A percentile compares a stretch with the other conserved stretches of the same genome.
Evolutionary conservation across 2,888 invertebrate species (phyloP).

Genomic region (Folsomia manolachei): DNA sequence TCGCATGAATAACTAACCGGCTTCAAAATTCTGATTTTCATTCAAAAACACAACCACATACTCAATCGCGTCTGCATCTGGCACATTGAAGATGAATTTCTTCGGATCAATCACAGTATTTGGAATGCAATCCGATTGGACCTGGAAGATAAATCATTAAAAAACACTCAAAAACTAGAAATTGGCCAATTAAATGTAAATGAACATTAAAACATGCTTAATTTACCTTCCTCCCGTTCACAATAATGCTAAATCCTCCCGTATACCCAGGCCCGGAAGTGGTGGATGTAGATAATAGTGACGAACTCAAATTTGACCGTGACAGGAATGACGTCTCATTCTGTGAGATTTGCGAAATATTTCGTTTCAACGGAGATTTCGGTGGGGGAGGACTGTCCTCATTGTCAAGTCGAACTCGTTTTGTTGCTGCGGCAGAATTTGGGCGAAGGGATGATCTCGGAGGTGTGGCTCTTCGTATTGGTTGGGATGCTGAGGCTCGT

Average conservation of each 20-base stretch:
- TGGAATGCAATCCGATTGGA: not conserved
- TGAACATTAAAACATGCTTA: not conserved
- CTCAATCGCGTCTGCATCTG: not conserved
- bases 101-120: not conserved
- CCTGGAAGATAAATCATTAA: too few relatives aligned
- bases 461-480: too few relatives aligned
- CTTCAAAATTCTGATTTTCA: not conserved
- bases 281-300: too few relatives aligned
- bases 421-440: not conserved
- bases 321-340: too few relatives aligned
- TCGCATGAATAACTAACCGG: not conserved
- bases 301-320: not conserved
- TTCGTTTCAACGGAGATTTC: too few relatives aligned
- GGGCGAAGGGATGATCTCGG: not conserved
- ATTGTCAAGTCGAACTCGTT: too few relatives aligned
- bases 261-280: too few relatives aligned
- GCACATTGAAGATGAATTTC: not conserved
- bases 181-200: too few relatives aligned
- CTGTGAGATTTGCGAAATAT: too few relatives aligned
- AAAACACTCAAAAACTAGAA: too few relatives aligned
- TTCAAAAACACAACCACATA: not conserved
- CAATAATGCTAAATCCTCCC: not conserved
- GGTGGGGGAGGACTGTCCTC: too few relatives aligned
- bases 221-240: not conserved
- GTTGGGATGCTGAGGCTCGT: too few relatives aligned